Evolutionary conservation across 2,888 invertebrate species (phyloP), one percentile per base, ranked within the genome.

Genomic region (Tenthredo notha): DNA sequence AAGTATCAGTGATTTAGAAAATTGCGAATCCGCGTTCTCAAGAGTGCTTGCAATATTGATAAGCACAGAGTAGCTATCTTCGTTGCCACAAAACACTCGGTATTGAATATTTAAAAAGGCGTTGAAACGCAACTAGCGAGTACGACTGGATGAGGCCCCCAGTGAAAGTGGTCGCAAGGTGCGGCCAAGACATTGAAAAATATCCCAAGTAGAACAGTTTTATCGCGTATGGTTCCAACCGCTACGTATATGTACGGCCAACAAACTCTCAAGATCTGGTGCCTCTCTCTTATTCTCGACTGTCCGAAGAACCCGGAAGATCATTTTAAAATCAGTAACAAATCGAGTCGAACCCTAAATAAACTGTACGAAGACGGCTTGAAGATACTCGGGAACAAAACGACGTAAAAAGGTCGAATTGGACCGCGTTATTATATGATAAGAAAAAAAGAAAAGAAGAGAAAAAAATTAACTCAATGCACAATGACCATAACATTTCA

Each of bases 161-260:
- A 83, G 83, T 83, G 83, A 83, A 83, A 83, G 83, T 83, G 83
- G 83, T 83, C 67, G n/a, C 83, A 83, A 83, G 83, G 83, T 47
- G 83, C 83, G 83, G 67, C 83, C 83, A 33, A 83, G 83, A 83
- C 83, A 83, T 83, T 83, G 83, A 83, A 83, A 83, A 67, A 83
- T 83, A 83, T 67, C 70, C 29, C 67, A 83, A 83, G 83, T 83
- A 47, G 83, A 83, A 83, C 83, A 83, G 67, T 83, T 83, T 83
- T 83, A 83, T 83, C 47, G 47, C 67, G 47, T 15, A 61, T 29
- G 47, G 47, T 83, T 47, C 33, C 21, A 61, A 40, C 58, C 40
- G 78, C 6, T 21, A 21, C 25, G 25, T 21, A 43, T 6, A 18
- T 9, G 25, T 58, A 33, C 4, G 37, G 21, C 25, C 12, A 77